phyloP scores from a whole-genome alignment of 2,888 invertebrate species.

The Rotaria sp. region DNA sequence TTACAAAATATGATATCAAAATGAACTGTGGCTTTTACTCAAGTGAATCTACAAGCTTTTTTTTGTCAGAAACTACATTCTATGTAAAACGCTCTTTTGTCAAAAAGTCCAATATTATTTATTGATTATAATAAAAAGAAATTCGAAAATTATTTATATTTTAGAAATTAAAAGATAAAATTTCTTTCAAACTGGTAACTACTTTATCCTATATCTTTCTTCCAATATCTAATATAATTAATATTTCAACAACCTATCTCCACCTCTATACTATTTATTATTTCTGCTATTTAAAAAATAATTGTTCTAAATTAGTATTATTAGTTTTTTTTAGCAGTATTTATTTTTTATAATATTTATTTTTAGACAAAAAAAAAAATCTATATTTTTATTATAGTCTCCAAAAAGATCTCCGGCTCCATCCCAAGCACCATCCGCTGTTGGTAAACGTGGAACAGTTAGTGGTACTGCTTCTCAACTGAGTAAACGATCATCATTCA shows the following conservation, averaged over 20 bases:
- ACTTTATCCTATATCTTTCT: not conserved
- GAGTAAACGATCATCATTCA: not conserved
- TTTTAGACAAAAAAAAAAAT: not conserved
- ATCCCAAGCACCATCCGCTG: not conserved
- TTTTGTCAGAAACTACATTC: no score
- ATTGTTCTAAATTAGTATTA: not conserved
- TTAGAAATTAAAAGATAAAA: not conserved
- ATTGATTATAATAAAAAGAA: no score
- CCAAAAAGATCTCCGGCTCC: not conserved
- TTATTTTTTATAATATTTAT: not conserved
- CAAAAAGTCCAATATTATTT: no score
- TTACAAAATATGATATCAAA: no score
- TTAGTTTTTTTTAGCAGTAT: not conserved
- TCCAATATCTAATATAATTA: not conserved
- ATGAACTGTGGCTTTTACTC: no score
- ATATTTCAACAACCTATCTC: not conserved
- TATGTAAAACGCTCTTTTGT: no score
- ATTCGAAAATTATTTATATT: not conserved
- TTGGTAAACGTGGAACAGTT: not conserved
- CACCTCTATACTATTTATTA: not conserved
- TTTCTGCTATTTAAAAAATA: not conserved
- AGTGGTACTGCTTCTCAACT: not conserved
- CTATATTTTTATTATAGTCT: not conserved
- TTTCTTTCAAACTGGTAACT: not conserved
- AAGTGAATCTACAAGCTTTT: no score